phyloP scores from a whole-genome alignment of 2,888 invertebrate species.

The Homarus gammarus region DNA sequence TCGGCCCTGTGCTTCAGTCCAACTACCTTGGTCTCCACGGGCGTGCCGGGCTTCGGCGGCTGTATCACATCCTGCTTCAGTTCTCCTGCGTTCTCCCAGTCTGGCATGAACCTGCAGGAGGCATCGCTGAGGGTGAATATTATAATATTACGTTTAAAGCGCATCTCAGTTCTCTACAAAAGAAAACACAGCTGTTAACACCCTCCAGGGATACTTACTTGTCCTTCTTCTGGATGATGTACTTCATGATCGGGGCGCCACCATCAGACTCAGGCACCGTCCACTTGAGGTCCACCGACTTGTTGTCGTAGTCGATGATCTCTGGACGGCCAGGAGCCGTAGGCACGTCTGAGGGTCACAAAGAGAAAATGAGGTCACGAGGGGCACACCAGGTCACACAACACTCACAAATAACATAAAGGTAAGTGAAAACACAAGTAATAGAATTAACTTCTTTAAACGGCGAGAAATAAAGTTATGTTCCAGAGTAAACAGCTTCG shows the following conservation, averaged over 20 bases:
- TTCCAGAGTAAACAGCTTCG: too few relatives aligned
- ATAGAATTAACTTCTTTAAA: too few relatives aligned
- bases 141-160: too few relatives aligned
- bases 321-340: slow-evolving; percentile 95
- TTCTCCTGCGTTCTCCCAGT: slow-evolving; percentile 94
- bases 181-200: neutral
- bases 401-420: too few relatives aligned
- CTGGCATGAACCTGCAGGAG: slow-evolving; percentile 83
- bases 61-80: slow-evolving; percentile 79
- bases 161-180: neutral
- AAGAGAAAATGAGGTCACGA: too few relatives aligned
- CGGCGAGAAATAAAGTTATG: too few relatives aligned
- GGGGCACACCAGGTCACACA: too few relatives aligned
- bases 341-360: slow-evolving; percentile 86
- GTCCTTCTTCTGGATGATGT: slow-evolving; percentile 85
- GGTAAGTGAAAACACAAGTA: too few relatives aligned
- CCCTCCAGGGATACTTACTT: slow-evolving; percentile 69
- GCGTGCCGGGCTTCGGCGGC: slow-evolving; percentile 92
- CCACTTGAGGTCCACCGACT: slow-evolving; percentile 97
- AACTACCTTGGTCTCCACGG: slow-evolving; percentile 88
- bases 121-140: neutral
- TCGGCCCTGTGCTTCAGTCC: slow-evolving; percentile 94
- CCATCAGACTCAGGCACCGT: slow-evolving; percentile 94
- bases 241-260: slow-evolving; percentile 95
- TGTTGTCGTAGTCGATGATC: slow-evolving; percentile 96